Evolutionary conservation across 2,888 invertebrate species (phyloP).

Genomic region (Agrotis puta): DNA sequence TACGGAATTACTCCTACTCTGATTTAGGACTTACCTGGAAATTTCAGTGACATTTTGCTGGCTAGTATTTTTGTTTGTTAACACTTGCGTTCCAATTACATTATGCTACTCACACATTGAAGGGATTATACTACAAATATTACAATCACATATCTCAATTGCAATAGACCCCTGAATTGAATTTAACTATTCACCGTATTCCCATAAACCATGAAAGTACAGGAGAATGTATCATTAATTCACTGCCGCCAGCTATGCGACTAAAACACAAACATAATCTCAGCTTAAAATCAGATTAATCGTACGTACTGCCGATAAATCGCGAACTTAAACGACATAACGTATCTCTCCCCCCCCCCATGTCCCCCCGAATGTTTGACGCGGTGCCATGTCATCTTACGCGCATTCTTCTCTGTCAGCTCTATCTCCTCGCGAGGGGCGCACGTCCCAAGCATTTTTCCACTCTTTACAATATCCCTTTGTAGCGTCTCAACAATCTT

Average conservation of each 20-base stretch:
- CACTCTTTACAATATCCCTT: constrained; percentile 55
- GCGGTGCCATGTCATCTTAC: constrained; percentile 35
- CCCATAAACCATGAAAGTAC: constrained; percentile 16
- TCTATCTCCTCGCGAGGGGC: constrained; percentile 24
- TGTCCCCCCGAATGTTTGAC: not conserved
- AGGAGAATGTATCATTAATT: constrained; percentile 31
- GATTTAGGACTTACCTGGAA: not conserved
- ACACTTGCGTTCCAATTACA: not conserved
- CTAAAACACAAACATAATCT: constrained; percentile 48
- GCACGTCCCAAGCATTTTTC: constrained; percentile 54
- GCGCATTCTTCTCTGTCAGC: constrained; percentile 48
- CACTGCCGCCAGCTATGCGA: constrained; percentile 36
- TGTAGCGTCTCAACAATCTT: constrained; percentile 58
- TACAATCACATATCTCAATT: not conserved
- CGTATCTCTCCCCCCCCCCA: not conserved
- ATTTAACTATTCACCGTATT: not conserved
- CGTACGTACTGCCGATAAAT: constrained; percentile 45
- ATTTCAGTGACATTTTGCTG: not conserved
- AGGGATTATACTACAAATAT: no score
- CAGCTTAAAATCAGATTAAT: constrained; percentile 42
- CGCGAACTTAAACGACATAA: constrained; percentile 47
- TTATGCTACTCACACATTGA: not conserved
- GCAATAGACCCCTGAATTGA: not conserved
- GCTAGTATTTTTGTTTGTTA: not conserved
- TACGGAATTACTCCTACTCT: not conserved